Evolutionary conservation across 1,140 invertebrate genomes (phyloP).

Genomic region (Doryteuthis pealeii): DNA sequence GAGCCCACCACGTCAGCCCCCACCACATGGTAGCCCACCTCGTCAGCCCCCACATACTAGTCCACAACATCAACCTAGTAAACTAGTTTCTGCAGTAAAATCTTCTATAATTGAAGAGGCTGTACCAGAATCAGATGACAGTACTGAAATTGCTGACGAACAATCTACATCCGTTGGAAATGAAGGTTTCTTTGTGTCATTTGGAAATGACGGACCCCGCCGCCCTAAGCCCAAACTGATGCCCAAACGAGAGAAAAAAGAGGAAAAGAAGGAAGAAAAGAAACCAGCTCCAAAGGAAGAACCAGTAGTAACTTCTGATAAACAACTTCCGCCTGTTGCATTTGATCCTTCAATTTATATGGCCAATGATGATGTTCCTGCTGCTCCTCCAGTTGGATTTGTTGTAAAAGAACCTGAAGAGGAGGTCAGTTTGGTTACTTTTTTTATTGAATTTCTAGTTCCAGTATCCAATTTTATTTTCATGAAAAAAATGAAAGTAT

Average conservation of each 20-base stretch:
- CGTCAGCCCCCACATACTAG: not conserved
- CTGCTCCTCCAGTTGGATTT: conserved; percentile 5
- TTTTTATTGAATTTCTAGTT: too few relatives aligned
- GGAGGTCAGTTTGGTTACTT: not conserved
- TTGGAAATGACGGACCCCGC: conserved; percentile 81
- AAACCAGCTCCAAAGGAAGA: conserved; percentile 33
- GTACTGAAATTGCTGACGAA: conserved; percentile 3
- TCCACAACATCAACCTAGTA: conserved; percentile 5
- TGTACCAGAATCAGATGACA: too few relatives aligned
- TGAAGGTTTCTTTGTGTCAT: conserved; percentile 94
- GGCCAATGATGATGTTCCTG: conserved; percentile 6
- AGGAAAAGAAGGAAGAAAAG: conserved; percentile 9
- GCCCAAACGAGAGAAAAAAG: not conserved
- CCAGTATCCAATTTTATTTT: too few relatives aligned
- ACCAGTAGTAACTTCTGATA: conserved; percentile 17
- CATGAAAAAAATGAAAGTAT: too few relatives aligned
- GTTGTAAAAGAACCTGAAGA: not conserved
- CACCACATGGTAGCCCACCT: not conserved
- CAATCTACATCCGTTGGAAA: conserved; percentile 59
- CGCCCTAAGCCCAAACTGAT: conserved; percentile 77
- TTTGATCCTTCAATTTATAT: conserved; percentile 3
- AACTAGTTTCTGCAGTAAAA: not conserved
- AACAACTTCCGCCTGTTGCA: not conserved
- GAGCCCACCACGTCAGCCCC: not conserved
- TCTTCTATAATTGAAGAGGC: too few relatives aligned